phyloP scores from a whole-genome alignment of 1,140 invertebrate genomes.

The Sminthurinus signatus region DNA sequence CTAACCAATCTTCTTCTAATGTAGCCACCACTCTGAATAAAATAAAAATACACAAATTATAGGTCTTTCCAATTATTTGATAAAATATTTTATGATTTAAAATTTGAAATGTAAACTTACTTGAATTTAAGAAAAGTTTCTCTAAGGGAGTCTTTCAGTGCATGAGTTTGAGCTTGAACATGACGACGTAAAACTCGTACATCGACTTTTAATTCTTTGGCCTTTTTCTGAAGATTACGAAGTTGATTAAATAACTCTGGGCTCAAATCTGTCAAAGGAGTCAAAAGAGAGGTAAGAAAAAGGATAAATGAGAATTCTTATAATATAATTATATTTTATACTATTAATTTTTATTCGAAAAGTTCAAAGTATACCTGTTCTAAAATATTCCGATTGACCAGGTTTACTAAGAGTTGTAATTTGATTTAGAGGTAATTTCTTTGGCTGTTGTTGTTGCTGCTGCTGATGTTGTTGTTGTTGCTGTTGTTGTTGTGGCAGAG shows the following conservation, averaged over 20 bases:
- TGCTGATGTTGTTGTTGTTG: no score
- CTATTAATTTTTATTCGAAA: no score
- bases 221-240: conserved; percentile 75
- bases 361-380: no score
- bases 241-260: conserved; percentile 83
- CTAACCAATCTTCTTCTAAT: conserved; percentile 43
- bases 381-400: no score
- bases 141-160: conserved; percentile 81
- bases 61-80: conserved; percentile 8
- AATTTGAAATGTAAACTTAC: no score
- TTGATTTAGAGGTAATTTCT: no score
- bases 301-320: conserved; percentile 8
- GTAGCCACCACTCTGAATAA: conserved; percentile 9
- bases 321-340: no score
- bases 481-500: no score
- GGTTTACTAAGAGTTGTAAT: no score
- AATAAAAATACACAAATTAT: no score
- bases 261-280: conserved; percentile 62
- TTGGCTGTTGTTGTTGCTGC: no score
- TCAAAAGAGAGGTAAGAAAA: conserved; percentile 44
- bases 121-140: conserved; percentile 80
- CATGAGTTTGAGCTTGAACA: conserved; percentile 82
- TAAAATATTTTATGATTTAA: background rate
- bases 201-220: conserved; percentile 81
- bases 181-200: conserved; percentile 77